phyloP scores from a whole-genome alignment of 2,797 vertebrate species.

The Anguilla pacifica region DNA sequence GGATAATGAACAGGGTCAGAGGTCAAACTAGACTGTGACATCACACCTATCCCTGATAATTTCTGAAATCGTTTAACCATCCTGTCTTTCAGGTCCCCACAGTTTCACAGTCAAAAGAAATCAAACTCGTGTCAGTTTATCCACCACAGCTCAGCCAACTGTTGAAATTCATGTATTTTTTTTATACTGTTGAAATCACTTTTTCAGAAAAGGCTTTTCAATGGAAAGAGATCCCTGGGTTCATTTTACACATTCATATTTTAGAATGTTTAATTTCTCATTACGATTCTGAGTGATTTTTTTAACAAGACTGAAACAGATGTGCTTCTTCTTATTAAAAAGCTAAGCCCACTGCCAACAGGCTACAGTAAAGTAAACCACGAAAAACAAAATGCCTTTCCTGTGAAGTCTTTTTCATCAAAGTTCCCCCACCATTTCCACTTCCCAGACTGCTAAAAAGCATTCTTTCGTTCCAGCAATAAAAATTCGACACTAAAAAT shows the following conservation, averaged over 20 bases:
- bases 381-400: background rate
- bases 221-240: background rate
- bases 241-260: background rate
- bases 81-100: background rate
- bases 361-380: background rate
- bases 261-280: background rate
- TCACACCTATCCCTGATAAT: background rate
- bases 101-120: background rate
- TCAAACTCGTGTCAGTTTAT: background rate
- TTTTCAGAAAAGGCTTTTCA: background rate
- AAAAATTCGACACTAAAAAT: background rate
- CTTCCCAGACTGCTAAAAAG: background rate
- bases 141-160: background rate
- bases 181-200: background rate
- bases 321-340: background rate
- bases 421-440: background rate
- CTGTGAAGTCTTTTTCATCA: background rate
- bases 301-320: background rate
- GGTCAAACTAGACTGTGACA: background rate
- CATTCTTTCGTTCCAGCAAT: background rate
- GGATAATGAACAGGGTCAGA: background rate
- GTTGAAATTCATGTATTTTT: background rate
- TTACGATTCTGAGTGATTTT: background rate
- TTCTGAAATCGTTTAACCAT: background rate
- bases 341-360: background rate